These are phyloP conservation scores for Luehdorfia chinensis DNA, from an alignment of 1,140 invertebrate species.

Conservation along the genomic window DNA sequence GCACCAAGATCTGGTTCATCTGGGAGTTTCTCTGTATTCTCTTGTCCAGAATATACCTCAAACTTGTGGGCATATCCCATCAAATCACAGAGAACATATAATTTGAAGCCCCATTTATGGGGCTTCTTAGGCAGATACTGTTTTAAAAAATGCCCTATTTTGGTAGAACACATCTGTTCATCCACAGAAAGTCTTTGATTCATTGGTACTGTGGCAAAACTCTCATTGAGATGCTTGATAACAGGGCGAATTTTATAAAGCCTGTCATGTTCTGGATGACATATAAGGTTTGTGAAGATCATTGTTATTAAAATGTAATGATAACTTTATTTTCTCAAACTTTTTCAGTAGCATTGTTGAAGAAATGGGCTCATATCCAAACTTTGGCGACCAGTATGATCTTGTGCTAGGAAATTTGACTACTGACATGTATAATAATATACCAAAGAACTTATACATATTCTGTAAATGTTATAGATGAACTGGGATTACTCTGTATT, in stretches of 20 bases:
- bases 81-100: slow-evolving; percentile 46
- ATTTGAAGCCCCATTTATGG: slow-evolving; percentile 58
- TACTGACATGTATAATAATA: slow-evolving; percentile 31
- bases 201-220: slow-evolving; percentile 46
- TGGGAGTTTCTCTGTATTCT: slow-evolving; percentile 28
- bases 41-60: slow-evolving; percentile 54
- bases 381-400: slow-evolving; percentile 30
- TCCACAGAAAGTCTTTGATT: slow-evolving; percentile 33
- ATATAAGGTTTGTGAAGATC: slow-evolving; percentile 30
- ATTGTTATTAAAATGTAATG: slow-evolving; percentile 44
- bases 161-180: slow-evolving; percentile 30
- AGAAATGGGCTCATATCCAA: slow-evolving; percentile 42
- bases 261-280: slow-evolving; percentile 46
- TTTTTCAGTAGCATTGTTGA: slow-evolving; percentile 45
- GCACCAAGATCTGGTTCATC: slow-evolving; percentile 42
- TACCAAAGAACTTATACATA: slow-evolving; percentile 28
- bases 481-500: slow-evolving; percentile 32
- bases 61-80: slow-evolving; percentile 56
- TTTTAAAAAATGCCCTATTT: slow-evolving; percentile 21
- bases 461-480: slow-evolving; percentile 28
- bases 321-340: slow-evolving; percentile 44
- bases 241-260: slow-evolving; percentile 52
- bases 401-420: slow-evolving; percentile 27
- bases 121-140: slow-evolving; percentile 26
- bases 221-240: slow-evolving; percentile 45